Percentiles rank a stretch among this genome's conserved stretches.
phyloP scores from a whole-genome alignment of 2,113 vertebrate genomes.

The Chaenocephalus aceratus region DNA sequence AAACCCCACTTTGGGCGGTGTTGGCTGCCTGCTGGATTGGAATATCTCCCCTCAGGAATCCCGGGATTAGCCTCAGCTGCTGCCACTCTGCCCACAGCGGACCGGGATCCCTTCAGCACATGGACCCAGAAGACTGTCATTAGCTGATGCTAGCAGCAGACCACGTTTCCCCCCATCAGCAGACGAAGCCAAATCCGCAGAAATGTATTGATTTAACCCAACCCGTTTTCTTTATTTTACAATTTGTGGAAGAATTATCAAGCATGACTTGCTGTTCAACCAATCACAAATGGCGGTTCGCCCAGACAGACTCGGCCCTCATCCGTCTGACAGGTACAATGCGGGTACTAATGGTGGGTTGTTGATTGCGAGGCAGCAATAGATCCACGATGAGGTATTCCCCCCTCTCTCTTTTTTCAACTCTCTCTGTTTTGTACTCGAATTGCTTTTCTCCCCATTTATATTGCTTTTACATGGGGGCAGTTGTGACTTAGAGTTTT shows the following conservation, averaged over 20 bases:
- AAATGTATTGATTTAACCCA: conserved; percentile 33
- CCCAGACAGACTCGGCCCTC: conserved; percentile 68
- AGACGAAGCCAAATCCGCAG: conserved; percentile 30
- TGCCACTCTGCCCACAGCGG: conserved; percentile 40
- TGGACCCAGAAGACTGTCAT: conserved; percentile 52
- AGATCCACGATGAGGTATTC: neutral
- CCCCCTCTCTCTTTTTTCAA: neutral
- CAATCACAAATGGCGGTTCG: conserved; percentile 68
- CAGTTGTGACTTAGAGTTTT: too few species aligned
- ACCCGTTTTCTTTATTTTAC: conserved; percentile 6
- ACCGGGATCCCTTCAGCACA: conserved; percentile 53
- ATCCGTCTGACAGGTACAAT: conserved; percentile 76
- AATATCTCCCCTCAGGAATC: conserved; percentile 76
- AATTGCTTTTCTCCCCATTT: neutral
- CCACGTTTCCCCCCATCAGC: conserved; percentile 28
- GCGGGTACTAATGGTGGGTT: neutral
- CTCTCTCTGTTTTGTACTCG: too few species aligned
- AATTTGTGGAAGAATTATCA: conserved; percentile 46
- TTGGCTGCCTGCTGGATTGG: conserved; percentile 71
- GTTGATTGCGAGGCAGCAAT: neutral
- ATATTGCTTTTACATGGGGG: neutral
- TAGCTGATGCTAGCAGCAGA: conserved; percentile 44
- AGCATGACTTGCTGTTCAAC: conserved; percentile 71
- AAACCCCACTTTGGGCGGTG: conserved; percentile 51
- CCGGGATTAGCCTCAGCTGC: conserved; percentile 68